phyloP scores from a whole-genome alignment of 2,888 invertebrate genomes.

The Drosophila planitibia region DNA sequence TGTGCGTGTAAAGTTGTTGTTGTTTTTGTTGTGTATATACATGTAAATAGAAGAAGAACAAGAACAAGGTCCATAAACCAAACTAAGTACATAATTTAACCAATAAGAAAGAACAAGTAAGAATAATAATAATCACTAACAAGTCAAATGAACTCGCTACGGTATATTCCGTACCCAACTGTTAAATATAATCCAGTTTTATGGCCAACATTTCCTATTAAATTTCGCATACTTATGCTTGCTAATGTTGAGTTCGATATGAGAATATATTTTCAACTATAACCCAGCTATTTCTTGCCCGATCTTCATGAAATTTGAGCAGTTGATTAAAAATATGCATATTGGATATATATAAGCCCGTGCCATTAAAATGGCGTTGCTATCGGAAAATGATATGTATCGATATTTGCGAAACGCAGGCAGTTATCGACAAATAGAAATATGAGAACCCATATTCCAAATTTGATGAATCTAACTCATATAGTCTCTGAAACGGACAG shows the following conservation, averaged over 20 bases:
- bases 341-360: background rate
- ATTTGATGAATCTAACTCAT: background rate
- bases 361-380: background rate
- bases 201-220: background rate
- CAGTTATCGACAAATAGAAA: background rate
- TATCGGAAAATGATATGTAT: background rate
- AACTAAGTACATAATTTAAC: constrained; percentile 21
- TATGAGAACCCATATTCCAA: background rate
- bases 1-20: constrained; percentile 42
- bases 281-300: background rate
- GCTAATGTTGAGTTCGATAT: background rate
- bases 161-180: background rate
- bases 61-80: constrained; percentile 58
- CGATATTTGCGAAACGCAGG: too few species aligned
- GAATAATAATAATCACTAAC: background rate
- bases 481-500: background rate
- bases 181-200: background rate
- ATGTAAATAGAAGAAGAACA: constrained; percentile 65
- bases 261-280: background rate
- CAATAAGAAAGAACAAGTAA: constrained; percentile 4
- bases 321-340: too few species aligned
- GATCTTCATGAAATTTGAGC: too few species aligned
- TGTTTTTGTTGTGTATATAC: constrained; percentile 57
- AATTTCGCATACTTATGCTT: background rate
- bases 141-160: background rate